Conservation (phyloP, 1,140 invertebrate genomes). For the Aphis craccivora region DNA sequence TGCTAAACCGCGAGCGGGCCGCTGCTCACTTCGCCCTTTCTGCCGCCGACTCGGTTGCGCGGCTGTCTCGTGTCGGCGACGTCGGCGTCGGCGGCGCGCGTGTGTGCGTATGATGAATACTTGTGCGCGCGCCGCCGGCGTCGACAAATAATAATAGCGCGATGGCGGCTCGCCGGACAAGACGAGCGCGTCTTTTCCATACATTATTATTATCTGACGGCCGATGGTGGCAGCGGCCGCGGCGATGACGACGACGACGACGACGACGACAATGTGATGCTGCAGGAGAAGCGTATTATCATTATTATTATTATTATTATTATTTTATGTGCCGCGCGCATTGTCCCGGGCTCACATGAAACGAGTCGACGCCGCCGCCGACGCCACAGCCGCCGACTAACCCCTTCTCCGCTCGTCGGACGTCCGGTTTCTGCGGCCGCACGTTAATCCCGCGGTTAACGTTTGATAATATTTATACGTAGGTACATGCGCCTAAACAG, state of each 20-base stretch:
- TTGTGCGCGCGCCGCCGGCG: background rate
- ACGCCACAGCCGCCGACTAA: background rate
- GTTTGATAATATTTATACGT: no score
- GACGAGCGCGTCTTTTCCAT: constrained; percentile 12
- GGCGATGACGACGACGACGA: background rate
- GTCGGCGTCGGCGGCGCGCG: background rate
- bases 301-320: background rate
- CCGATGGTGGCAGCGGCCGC: background rate
- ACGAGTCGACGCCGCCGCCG: background rate
- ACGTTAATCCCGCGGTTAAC: background rate
- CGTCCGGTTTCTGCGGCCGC: background rate
- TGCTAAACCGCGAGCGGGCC: constrained; percentile 1
- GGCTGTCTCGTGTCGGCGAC: background rate
- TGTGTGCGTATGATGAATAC: background rate
- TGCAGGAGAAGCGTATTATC: background rate
- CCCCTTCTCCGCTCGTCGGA: background rate
- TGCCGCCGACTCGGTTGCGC: background rate
- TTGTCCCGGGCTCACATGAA: constrained; percentile 9
- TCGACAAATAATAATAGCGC: constrained; percentile 15
- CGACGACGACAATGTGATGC: background rate
- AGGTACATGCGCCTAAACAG: no score
- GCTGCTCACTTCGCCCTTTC: background rate
- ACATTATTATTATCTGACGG: background rate
- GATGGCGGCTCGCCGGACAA: constrained; percentile 1
- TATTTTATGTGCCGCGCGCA: background rate